A percentile compares a stretch with the other conserved stretches of the same genome.
Conservation (phyloP, 2,113 vertebrate genomes). For the pig (Sus scrofa) region DNA sequence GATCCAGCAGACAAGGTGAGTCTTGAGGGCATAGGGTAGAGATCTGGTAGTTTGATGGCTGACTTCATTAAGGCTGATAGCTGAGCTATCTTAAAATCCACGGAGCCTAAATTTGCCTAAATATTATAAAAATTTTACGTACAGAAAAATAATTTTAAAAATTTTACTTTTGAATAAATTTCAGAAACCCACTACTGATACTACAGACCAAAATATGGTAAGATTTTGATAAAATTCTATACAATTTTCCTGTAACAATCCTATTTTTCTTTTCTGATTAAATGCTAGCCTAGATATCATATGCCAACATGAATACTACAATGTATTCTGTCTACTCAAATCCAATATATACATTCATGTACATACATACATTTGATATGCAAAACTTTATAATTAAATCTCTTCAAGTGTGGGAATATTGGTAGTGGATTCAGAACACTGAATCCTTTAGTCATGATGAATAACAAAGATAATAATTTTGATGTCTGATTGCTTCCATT, state of each 20-base stretch:
- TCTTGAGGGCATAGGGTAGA: neutral
- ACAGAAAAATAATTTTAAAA: neutral
- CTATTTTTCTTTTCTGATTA: neutral
- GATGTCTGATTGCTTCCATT: neutral
- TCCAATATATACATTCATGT: neutral
- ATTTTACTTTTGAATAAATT: neutral
- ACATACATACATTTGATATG: neutral
- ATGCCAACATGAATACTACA: neutral
- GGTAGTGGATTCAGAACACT: neutral
- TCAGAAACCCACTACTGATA: neutral
- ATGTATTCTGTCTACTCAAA: neutral
- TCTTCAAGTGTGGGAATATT: neutral
- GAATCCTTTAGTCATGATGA: neutral
- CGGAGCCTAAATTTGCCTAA: neutral
- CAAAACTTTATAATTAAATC: neutral
- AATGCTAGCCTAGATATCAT: neutral
- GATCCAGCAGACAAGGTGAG: neutral
- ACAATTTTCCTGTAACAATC: neutral
- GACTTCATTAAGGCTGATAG: neutral
- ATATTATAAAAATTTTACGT: neutral
- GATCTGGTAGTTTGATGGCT: neutral
- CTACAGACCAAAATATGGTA: neutral
- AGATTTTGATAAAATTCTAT: neutral
- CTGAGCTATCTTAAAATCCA: neutral
- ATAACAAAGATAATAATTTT: constrained; percentile 51